Base-by-base conservation (phyloP, 1,140 invertebrate genomes). In the Lordiphosa stackelbergi region DNA sequence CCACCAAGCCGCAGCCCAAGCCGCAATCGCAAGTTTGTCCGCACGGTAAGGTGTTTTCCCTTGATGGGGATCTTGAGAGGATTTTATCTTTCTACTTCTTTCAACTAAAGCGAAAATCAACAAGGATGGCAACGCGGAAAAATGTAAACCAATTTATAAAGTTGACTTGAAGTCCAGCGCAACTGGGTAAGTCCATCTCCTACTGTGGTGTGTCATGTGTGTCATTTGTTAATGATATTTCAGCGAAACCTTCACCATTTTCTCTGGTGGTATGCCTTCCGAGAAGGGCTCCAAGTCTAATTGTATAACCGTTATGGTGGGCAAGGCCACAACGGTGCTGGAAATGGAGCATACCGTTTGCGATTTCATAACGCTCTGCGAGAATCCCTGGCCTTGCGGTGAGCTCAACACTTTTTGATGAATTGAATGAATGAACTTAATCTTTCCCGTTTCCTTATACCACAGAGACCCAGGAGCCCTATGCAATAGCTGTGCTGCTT, bases 291-390 rank as follows among this genome's bases (percentile, higher is more conserved):
- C 95, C 53, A 91, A 94, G 78, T 96, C 96, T 54, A 97, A 97
- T 61, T 97, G 96, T 88, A 95, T 99, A 85, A 98, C 97, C 16
- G 96, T 99, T 56, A 95, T 98, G 85, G 95, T 96, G 88, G 87
- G 87, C 34, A 97, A 97, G 90, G 95, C 94, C 61, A 98, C 96
- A 37, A 99, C 97, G 2, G 97, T 99, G 47, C 90, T 99, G 68
- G 97, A 99, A 91, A 99, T 99, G 98, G 98, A 99, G 85, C 96
- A 99, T 89, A 95, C 94, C 85, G 97, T 99, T 46, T 92, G 99
- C 46, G 97, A 98, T 91, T 99, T 99, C 91, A 93, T 99, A 75
- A 95, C 95, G 24, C 90, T 98, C 13, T 98, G 95, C 89, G 95
- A 98, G 88, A 97, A 94, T 75, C 96, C 96, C 19, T 99, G 95